These are phyloP conservation scores for Conistra vaccinii DNA, from an alignment of 2,888 invertebrate species.

Conservation along the genomic window DNA sequence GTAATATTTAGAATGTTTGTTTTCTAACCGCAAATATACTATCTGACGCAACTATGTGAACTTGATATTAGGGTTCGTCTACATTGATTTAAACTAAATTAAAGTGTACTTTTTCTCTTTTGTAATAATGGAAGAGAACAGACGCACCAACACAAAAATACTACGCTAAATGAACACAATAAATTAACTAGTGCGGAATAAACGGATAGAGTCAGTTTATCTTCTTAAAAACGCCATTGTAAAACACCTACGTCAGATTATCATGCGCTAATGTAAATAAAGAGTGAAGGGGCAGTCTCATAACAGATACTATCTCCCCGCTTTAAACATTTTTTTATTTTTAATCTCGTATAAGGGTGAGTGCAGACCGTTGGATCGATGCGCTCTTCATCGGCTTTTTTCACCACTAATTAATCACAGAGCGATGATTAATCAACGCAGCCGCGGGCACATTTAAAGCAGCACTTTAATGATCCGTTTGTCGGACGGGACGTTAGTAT, in stretches of 20 bases:
- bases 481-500: slow-evolving; percentile 81
- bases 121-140: slow-evolving; percentile 16
- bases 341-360: slow-evolving; percentile 72
- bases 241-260: slow-evolving; percentile 57
- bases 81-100: slow-evolving; percentile 13
- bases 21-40: slow-evolving; percentile 48
- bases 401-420: slow-evolving; percentile 84
- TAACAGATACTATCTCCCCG: slow-evolving; percentile 69
- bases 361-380: slow-evolving; percentile 74
- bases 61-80: slow-evolving; percentile 19
- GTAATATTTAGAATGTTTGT: slow-evolving; percentile 50
- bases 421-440: slow-evolving; percentile 86
- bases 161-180: slow-evolving; percentile 29
- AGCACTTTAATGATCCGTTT: slow-evolving; percentile 86
- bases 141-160: slow-evolving; percentile 6
- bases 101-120: background rate
- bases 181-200: slow-evolving; percentile 49
- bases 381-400: slow-evolving; percentile 77
- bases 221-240: slow-evolving; percentile 54
- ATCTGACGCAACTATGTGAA: slow-evolving; percentile 21
- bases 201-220: slow-evolving; percentile 40
- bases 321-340: slow-evolving; percentile 67
- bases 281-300: slow-evolving; percentile 71
- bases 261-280: slow-evolving; percentile 65
- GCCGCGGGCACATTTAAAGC: slow-evolving; percentile 83